Evolutionary conservation across 1,140 invertebrate genomes (phyloP), one percentile per base, ranked within the genome.

Genomic region (Cotesia chilonis): DNA sequence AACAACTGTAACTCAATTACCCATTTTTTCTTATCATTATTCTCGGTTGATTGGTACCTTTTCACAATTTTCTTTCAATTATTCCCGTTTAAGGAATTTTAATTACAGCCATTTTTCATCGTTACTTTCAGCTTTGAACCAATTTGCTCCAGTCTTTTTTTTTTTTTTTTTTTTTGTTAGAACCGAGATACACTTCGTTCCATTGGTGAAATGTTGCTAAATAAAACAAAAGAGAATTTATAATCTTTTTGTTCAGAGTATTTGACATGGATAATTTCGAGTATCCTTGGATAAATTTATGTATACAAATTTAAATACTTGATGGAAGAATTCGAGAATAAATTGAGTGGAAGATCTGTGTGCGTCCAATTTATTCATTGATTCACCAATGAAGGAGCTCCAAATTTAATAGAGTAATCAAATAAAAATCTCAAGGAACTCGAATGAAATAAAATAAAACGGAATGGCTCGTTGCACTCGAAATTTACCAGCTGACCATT

Each of bases 1-100:
- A 52, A 52, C 38, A 37, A 60, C 41, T 47, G 67, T 60, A 57
- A 57, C 36, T 38, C 28, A 68, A 54, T 55, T 38, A 68, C 54
- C 63, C 17, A 52, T 60, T 68, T 38, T 47, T 41, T 28, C 38
- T 70, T 47, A 54, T 70, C 61, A 17, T 38, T 54, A 70, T 69
- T 37, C 36, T 52, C 69, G 65, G 63, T 74, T 67, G 41, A 75
- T 75, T 75, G 65, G 72, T 73, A 35, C 57, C 66, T 68, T 73
- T 74, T 69, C 38, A 67, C 68, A 54, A 76, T 74, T 76, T 64
- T 76, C 64, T 74, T 76, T 76, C 75, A 76, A 76, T 74, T 74
- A 76, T 38, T 51, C 67, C 64, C 59, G 52, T 36, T 70, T 41
- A 41, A 68, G 61, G 63, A 75, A 67, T 59, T 68, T 74, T 76